Conservation (phyloP, 2,113 vertebrate genomes). For the Trogon surrucura region DNA sequence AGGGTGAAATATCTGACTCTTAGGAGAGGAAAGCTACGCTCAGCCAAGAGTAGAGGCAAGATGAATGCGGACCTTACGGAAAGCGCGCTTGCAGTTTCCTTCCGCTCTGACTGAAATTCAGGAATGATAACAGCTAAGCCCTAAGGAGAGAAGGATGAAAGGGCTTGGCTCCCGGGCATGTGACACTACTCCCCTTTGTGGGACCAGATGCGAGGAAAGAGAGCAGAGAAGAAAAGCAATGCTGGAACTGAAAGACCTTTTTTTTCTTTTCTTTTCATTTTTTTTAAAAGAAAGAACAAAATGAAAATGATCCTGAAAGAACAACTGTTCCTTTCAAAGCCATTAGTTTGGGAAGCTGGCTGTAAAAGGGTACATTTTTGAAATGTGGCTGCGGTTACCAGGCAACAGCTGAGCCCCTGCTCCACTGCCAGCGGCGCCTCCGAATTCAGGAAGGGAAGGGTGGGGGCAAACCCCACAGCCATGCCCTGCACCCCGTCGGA, state of each 20-base stretch:
- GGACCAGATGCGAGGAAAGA: slow-evolving; percentile 17
- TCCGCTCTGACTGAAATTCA: neutral
- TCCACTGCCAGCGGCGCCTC: neutral
- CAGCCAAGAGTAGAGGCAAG: neutral
- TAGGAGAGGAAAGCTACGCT: neutral
- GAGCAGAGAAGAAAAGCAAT: slow-evolving; percentile 34
- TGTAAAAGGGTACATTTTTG: slow-evolving; percentile 57
- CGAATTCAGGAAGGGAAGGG: neutral
- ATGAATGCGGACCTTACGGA: fast-evolving
- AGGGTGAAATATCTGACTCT: fast-evolving
- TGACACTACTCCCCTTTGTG: slow-evolving; percentile 32
- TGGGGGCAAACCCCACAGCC: neutral
- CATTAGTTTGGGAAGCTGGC: slow-evolving; percentile 50
- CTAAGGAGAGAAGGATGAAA: neutral
- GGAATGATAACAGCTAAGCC: neutral
- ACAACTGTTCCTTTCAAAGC: slow-evolving; percentile 66
- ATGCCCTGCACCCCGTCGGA: neutral
- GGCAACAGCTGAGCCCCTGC: slow-evolving; percentile 48
- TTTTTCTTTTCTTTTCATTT: neutral
- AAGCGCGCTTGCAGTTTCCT: neutral
- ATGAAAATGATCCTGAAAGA: slow-evolving; percentile 58
- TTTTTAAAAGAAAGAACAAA: neutral
- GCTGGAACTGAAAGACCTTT: slow-evolving; percentile 31
- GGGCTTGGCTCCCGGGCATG: neutral
- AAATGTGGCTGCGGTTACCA: slow-evolving; percentile 58